Evolutionary conservation across 2,888 invertebrate species (phyloP).

Genomic region (Rhingia campestris): DNA sequence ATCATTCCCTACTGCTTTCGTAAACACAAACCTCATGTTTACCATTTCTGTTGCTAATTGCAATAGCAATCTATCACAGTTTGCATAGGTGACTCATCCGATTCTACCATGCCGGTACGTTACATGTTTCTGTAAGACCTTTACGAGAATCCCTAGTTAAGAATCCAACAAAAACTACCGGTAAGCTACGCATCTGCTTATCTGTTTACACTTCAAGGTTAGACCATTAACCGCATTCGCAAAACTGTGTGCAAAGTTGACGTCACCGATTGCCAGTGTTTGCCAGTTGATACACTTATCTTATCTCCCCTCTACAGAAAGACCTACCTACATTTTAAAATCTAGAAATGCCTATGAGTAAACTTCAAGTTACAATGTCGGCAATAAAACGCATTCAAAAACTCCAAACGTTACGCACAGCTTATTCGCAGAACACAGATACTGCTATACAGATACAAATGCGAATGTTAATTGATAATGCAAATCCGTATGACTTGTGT

Average conservation of each 20-base stretch:
- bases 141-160: constrained; percentile 20
- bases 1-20: too few relatives aligned
- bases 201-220: constrained; percentile 70
- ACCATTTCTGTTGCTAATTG: too few relatives aligned
- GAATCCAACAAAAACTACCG: constrained; percentile 31
- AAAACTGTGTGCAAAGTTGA: constrained; percentile 29
- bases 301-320: constrained; percentile 47
- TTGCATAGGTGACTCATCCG: constrained; percentile 3
- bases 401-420: constrained; percentile 8
- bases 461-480: constrained; percentile 67
- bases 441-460: not conserved
- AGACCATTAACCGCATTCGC: constrained; percentile 67
- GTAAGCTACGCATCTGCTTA: constrained; percentile 30
- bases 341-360: constrained; percentile 19
- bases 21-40: too few relatives aligned
- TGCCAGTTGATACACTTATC: constrained; percentile 26
- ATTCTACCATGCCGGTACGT: constrained; percentile 44
- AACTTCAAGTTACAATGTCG: constrained; percentile 22
- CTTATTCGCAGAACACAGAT: constrained; percentile 40
- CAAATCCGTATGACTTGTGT: constrained; percentile 17
- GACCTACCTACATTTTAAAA: constrained; percentile 16
- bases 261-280: constrained; percentile 51
- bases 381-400: constrained; percentile 35
- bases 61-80: too few relatives aligned
- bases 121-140: constrained; percentile 13